Evolutionary conservation across 2,888 invertebrate species (phyloP).

Genomic region (Habroteleia sp.): DNA sequence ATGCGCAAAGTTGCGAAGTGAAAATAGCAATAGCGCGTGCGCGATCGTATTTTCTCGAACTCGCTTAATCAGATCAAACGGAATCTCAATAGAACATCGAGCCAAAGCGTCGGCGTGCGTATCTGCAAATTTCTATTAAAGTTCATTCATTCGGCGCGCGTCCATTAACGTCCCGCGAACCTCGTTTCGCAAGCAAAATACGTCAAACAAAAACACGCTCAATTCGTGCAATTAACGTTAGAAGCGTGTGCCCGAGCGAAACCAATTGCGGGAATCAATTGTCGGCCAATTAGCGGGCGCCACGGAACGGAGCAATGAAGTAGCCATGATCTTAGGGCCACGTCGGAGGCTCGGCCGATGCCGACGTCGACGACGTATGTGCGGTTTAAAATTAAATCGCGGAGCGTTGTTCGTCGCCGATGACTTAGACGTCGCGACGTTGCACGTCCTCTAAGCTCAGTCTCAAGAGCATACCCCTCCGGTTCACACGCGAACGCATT

Average conservation of each 20-base stretch:
- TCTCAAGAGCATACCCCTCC: slow-evolving; percentile 79
- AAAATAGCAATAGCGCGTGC: no score
- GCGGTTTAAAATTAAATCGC: slow-evolving; percentile 80
- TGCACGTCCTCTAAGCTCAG: slow-evolving; percentile 80
- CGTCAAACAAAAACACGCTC: slow-evolving; percentile 29
- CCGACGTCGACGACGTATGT: slow-evolving; percentile 61
- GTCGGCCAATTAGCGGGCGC: slow-evolving; percentile 51
- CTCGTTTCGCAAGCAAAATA: slow-evolving; percentile 29
- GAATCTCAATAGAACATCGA: neutral
- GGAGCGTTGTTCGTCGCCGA: slow-evolving; percentile 68
- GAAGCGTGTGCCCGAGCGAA: slow-evolving; percentile 33
- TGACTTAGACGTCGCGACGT: slow-evolving; percentile 72
- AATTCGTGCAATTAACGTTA: slow-evolving; percentile 43
- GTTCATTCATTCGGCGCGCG: slow-evolving; percentile 43
- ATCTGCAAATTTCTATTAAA: slow-evolving; percentile 16
- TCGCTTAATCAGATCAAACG: no score
- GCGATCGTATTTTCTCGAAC: no score
- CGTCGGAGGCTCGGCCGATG: slow-evolving; percentile 72
- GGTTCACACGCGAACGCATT: slow-evolving; percentile 51
- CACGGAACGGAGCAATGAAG: slow-evolving; percentile 30
- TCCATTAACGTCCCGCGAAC: slow-evolving; percentile 9
- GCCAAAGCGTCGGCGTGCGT: neutral
- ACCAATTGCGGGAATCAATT: slow-evolving; percentile 61
- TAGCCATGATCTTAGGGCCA: slow-evolving; percentile 59
- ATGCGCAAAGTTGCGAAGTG: no score